phyloP scores from a whole-genome alignment of 2,888 invertebrate species.

The Agriopis leucophaearia region DNA sequence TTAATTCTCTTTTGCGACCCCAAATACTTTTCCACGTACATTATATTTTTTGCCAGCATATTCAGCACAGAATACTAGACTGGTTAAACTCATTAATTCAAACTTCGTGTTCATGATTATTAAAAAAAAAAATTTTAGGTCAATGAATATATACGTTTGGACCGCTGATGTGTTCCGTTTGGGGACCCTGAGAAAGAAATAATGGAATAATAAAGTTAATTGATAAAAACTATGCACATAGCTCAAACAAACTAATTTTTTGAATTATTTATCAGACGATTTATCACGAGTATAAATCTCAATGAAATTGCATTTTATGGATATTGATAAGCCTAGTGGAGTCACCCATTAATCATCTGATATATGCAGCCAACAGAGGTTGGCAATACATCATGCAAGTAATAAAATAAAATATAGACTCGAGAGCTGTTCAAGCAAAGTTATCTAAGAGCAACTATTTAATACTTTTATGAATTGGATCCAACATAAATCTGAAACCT shows the following conservation, averaged over 20 bases:
- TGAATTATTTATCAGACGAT: constrained; percentile 46
- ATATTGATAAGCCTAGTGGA: constrained; percentile 48
- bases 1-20: constrained; percentile 35
- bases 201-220: not conserved
- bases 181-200: not conserved
- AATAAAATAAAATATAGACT: constrained; percentile 33
- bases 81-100: too few species aligned
- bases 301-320: constrained; percentile 49
- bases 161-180: too few species aligned
- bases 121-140: too few species aligned
- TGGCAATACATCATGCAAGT: constrained; percentile 34
- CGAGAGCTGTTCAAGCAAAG: constrained; percentile 21
- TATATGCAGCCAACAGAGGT: constrained; percentile 36
- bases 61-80: not conserved
- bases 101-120: too few species aligned
- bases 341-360: constrained; percentile 45
- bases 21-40: constrained; percentile 35
- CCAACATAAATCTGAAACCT: not conserved
- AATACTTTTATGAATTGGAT: constrained; percentile 6
- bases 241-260: constrained; percentile 39
- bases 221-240: constrained; percentile 18
- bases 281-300: constrained; percentile 46
- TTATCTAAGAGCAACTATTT: constrained; percentile 16
- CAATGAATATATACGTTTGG: too few species aligned
- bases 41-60: constrained; percentile 15